Percentiles rank a stretch among this genome's conserved stretches.
phyloP scores from a whole-genome alignment of 2,113 vertebrate species.

The Amphilophus citrinellus region DNA sequence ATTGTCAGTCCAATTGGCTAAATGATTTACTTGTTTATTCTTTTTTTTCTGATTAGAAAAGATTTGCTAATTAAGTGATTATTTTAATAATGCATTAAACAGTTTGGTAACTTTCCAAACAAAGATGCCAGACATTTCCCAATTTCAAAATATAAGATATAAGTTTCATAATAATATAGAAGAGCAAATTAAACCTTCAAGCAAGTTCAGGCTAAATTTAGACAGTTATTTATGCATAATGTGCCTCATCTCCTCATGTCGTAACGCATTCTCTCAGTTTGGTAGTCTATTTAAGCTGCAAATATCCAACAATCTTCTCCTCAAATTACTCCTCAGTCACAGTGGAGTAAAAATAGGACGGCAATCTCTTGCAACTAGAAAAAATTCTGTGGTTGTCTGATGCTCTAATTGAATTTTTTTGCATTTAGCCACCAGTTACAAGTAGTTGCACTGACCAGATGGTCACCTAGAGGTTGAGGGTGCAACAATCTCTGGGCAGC shows the following conservation, averaged over 20 bases:
- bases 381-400: not conserved
- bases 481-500: not conserved
- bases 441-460: not conserved
- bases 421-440: not conserved
- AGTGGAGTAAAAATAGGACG: not conserved
- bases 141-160: not conserved
- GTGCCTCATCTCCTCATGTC: not conserved
- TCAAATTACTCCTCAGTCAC: not conserved
- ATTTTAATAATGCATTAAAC: not conserved
- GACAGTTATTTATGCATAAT: not conserved
- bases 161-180: not conserved
- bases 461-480: not conserved
- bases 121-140: not conserved
- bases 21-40: not conserved
- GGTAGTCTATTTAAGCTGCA: not conserved
- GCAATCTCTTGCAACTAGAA: not conserved
- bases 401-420: not conserved
- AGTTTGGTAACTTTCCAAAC: not conserved
- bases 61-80: not conserved
- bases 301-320: not conserved
- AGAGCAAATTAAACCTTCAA: not conserved
- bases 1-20: not conserved
- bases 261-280: not conserved
- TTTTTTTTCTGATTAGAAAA: not conserved
- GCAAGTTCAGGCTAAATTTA: slow-evolving; percentile 3